phyloP scores from a whole-genome alignment of 2,113 vertebrate species.

The Alligator mississippiensis region DNA sequence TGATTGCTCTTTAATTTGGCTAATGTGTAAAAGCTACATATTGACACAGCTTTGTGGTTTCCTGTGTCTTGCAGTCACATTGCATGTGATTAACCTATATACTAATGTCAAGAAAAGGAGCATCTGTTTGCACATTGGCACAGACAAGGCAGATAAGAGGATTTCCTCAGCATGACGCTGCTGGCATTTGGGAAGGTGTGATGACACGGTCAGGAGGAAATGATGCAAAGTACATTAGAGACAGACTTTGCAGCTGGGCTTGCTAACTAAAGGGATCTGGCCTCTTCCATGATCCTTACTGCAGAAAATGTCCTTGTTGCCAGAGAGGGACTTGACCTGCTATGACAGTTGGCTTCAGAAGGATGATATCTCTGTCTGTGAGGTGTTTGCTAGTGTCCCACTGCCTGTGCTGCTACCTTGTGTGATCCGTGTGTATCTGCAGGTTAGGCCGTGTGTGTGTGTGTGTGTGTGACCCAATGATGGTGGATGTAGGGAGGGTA shows the following conservation, averaged over 20 bases:
- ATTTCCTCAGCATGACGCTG: background rate
- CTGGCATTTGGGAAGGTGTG: background rate
- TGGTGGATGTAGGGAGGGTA: background rate
- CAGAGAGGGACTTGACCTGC: background rate
- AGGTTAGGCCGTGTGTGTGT: background rate
- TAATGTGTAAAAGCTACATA: constrained; percentile 66
- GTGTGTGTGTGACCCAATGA: background rate
- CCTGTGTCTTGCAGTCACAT: constrained; percentile 36
- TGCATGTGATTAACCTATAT: constrained; percentile 72
- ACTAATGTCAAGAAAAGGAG: constrained; percentile 45
- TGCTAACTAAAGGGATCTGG: fast-evolving
- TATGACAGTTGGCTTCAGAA: fast-evolving
- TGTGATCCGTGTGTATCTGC: background rate
- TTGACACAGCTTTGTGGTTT: constrained; percentile 35
- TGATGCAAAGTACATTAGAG: background rate
- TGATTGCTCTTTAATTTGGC: constrained; percentile 57
- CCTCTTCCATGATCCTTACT: background rate
- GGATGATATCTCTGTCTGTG: fast-evolving
- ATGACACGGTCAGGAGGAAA: background rate
- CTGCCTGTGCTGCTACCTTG: background rate
- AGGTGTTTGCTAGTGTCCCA: background rate
- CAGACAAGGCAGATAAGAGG: constrained; percentile 46
- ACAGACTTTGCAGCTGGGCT: background rate
- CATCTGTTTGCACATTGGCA: constrained; percentile 55
- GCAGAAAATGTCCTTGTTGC: background rate